Evolutionary conservation across 2,797 vertebrate species (phyloP), one percentile per base, ranked within the genome.

Genomic region (Microcaecilia unicolor): DNA sequence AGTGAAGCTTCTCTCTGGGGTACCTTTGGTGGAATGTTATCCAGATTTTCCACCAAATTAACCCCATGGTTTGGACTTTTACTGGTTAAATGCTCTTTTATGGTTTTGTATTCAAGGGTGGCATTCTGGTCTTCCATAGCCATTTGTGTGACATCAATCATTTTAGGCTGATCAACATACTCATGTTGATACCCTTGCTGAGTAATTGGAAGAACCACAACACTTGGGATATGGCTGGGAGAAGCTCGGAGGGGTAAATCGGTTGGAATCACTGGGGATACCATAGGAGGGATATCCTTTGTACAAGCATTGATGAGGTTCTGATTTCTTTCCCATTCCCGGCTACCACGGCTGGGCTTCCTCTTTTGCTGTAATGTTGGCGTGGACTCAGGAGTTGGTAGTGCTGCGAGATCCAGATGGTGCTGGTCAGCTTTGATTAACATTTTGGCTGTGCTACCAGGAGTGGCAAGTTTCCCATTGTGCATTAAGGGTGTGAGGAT

Each of bases 241-340:
- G 96, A 97, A 15, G 90, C 88, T 41, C 92, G 85, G 15, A 97
- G 84, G 0, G 92, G 87, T 41, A 97, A 75, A 58, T 97, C 93
- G 0, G 88, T 93, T n/a, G 91, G 87, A 54, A 99, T 98, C 21
- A 97, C 93, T 0, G 89, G 81, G 0, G 93, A 90, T 18, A 86
- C 87, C 78, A 98, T 87, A 0, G 90, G 74, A 2, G 83, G 64
- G 55, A 97, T 86, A 63, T 99, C 95, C 87, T 97, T 97, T 22
- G 92, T 90, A 64, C 94, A 97, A 45, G 94, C 90, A 1, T 99
- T 99, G 71, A 99, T 97, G 41, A 98, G 81, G 64, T 99, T 98
- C 81, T 99, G 96, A 66, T 91, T 97, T 50, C 92, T 74, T 44
- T 99, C 96, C 96, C 96, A 99, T 37, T 98, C 93, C 1, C 93